A percentile compares a stretch with the other conserved stretches of the same genome.
phyloP scores from a whole-genome alignment of 2,888 invertebrate species.

The Gastracanthus pulcherrimus region DNA sequence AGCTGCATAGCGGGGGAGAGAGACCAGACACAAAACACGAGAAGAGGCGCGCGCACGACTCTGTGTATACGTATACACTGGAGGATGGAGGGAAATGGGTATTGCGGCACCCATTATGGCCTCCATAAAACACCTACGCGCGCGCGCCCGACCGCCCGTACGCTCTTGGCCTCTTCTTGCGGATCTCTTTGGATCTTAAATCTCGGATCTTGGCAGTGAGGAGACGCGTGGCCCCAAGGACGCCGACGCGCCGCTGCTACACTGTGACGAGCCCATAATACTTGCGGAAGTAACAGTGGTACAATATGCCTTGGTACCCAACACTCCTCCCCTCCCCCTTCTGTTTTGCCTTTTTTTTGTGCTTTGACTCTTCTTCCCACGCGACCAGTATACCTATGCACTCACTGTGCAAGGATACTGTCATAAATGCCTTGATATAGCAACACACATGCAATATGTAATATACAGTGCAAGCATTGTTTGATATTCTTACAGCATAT shows the following conservation, averaged over 20 bases:
- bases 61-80: constrained; percentile 12
- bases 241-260: constrained; percentile 31
- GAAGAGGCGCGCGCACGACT: not conserved
- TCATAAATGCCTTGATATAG: no score
- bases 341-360: not conserved
- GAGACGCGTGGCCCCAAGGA: constrained; percentile 75
- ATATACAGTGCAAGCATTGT: no score
- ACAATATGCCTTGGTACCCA: not conserved
- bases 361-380: not conserved
- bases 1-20: constrained; percentile 34
- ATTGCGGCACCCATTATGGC: constrained; percentile 71
- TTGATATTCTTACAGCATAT: no score
- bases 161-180: not conserved
- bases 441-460: no score
- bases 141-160: not conserved
- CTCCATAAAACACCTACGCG: constrained; percentile 69
- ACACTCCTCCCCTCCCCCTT: not conserved
- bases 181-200: constrained; percentile 29
- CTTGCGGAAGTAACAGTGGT: constrained; percentile 47
- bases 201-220: constrained; percentile 62
- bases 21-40: not conserved
- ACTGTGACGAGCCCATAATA: constrained; percentile 52
- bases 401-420: no score
- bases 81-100: not conserved
- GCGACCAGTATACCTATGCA: no score